These are phyloP conservation scores for Lepisosteus osseus DNA, from an alignment of 2,113 vertebrate species.

Conservation along the genomic window DNA sequence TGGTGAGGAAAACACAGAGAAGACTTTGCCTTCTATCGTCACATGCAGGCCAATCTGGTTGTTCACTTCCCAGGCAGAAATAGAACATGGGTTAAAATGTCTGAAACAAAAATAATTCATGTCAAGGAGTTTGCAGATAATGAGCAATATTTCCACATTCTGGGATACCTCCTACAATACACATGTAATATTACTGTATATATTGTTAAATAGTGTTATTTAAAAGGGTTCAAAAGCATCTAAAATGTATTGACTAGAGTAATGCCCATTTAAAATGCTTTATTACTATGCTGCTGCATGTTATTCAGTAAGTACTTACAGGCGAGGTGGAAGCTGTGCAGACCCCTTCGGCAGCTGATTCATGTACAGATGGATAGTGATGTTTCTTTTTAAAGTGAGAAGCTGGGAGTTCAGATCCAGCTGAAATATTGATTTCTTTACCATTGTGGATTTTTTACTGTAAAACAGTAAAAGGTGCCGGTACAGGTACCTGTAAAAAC, in stretches of 20 bases:
- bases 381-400: constrained; percentile 76
- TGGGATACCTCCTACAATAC: too few species aligned
- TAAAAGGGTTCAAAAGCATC: too few species aligned
- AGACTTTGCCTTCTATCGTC: constrained; percentile 81
- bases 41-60: constrained; percentile 84
- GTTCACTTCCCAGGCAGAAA: constrained; percentile 76
- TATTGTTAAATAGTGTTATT: too few species aligned
- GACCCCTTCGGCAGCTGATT: constrained; percentile 90
- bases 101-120: constrained; percentile 45
- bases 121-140: too few species aligned
- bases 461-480: constrained; percentile 87
- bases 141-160: too few species aligned
- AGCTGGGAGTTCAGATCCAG: constrained; percentile 62
- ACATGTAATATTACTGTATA: too few species aligned
- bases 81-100: constrained; percentile 73
- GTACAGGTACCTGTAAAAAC: constrained; percentile 70
- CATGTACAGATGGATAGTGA: constrained; percentile 80
- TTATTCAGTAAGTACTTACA: constrained; percentile 64
- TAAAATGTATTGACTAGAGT: too few species aligned
- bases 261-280: too few species aligned
- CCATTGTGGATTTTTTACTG: constrained; percentile 69
- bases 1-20: constrained; percentile 69
- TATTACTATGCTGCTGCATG: too few species aligned
- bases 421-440: constrained; percentile 81
- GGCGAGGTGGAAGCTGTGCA: constrained; percentile 69